These are phyloP conservation scores for Misgurnus anguillicaudatus DNA, from an alignment of 2,113 vertebrate genomes.

Conservation along the genomic window DNA sequence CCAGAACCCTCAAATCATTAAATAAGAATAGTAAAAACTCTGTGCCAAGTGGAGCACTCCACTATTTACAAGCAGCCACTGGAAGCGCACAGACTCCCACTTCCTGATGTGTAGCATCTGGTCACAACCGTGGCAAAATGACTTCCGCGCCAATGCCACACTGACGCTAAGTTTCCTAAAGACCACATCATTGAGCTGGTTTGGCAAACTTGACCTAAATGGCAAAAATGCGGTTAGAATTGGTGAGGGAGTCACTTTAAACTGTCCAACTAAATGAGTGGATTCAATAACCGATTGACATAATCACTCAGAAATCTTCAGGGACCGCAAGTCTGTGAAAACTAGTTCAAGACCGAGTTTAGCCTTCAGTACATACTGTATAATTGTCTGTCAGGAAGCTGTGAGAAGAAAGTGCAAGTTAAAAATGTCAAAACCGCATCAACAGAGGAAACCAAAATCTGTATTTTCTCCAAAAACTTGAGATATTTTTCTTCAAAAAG, in stretches of 20 bases:
- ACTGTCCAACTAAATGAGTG: too few species aligned
- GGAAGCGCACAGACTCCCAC: background rate
- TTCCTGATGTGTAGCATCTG: background rate
- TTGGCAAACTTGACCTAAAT: too few species aligned
- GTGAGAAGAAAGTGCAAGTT: background rate
- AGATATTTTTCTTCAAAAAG: too few species aligned
- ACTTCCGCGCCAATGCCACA: slow-evolving; percentile 3
- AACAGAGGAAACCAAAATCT: background rate
- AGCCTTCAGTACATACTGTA: slow-evolving; percentile 25
- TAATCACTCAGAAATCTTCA: too few species aligned
- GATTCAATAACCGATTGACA: too few species aligned
- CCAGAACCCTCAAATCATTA: slow-evolving; percentile 30
- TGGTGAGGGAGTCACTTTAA: too few species aligned
- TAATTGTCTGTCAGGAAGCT: background rate
- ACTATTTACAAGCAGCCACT: background rate
- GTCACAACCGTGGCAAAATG: background rate
- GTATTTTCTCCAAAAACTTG: background rate
- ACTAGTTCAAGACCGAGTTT: slow-evolving; percentile 21
- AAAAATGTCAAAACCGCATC: background rate
- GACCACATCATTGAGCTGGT: too few species aligned
- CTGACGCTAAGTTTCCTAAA: background rate
- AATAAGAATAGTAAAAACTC: background rate
- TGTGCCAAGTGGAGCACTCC: slow-evolving; percentile 9
- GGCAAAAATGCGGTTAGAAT: too few species aligned
- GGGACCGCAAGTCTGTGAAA: slow-evolving; percentile 3